phyloP scores from a whole-genome alignment of 2,113 vertebrate species.

The Gymnogyps californianus region DNA sequence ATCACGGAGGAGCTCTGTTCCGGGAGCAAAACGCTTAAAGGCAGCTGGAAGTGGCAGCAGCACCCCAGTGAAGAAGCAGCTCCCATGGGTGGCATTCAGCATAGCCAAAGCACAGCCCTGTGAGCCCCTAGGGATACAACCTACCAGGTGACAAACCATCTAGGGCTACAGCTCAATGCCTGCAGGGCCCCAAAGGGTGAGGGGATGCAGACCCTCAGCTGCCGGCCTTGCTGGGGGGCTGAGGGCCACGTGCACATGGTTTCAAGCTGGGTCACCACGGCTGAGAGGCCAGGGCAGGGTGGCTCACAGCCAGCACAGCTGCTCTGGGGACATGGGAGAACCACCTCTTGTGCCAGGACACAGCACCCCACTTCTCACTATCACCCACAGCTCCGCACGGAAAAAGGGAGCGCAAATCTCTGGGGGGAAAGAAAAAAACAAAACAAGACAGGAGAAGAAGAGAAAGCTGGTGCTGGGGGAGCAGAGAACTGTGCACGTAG shows the following conservation, averaged over 20 bases:
- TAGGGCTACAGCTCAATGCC: background rate
- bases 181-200: accelerated
- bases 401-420: background rate
- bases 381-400: accelerated
- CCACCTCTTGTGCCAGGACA: background rate
- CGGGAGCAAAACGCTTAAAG: accelerated
- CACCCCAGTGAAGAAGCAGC: background rate
- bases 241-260: background rate
- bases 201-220: accelerated
- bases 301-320: background rate
- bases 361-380: background rate
- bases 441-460: background rate
- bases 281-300: background rate
- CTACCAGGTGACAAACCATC: background rate
- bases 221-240: background rate
- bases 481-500: accelerated
- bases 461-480: background rate
- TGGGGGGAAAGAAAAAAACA: accelerated
- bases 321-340: background rate
- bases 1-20: accelerated
- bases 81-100: background rate
- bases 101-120: background rate
- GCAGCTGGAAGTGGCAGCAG: background rate
- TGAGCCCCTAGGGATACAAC: background rate
- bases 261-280: background rate